These are phyloP conservation scores for Thera britannica DNA, from an alignment of 2,888 invertebrate genomes.

Conservation along the genomic window DNA sequence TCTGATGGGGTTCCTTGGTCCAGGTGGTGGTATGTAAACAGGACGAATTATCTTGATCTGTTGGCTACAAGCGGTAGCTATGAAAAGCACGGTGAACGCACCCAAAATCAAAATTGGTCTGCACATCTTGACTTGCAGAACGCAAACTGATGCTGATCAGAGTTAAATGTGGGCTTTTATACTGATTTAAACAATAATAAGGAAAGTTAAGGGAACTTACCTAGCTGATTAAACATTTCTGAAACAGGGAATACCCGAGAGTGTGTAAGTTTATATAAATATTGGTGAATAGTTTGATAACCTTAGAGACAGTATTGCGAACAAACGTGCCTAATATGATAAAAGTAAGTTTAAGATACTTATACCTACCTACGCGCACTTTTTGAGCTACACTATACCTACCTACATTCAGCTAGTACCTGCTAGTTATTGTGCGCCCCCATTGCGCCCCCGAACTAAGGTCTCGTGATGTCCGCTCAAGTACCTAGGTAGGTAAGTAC, in stretches of 20 bases:
- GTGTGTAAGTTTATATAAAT: neutral
- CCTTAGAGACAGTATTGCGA: neutral
- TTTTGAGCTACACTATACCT: too few relatives aligned
- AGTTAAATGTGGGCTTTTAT: slow-evolving; percentile 20
- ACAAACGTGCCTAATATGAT: too few relatives aligned
- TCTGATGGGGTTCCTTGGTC: slow-evolving; percentile 14
- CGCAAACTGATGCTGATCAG: slow-evolving; percentile 21
- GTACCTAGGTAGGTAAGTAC: too few relatives aligned
- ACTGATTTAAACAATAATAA: slow-evolving; percentile 15
- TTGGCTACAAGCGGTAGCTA: slow-evolving; percentile 20
- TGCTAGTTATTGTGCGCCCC: too few relatives aligned
- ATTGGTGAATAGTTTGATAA: neutral
- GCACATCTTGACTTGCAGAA: slow-evolving; percentile 24
- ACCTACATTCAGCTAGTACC: too few relatives aligned
- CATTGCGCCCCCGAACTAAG: too few relatives aligned
- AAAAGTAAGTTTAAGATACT: too few relatives aligned
- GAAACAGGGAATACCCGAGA: slow-evolving; percentile 29
- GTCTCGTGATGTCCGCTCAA: too few relatives aligned
- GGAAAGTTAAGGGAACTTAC: slow-evolving; percentile 26
- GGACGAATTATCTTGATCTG: slow-evolving; percentile 29
- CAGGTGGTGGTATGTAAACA: slow-evolving; percentile 28
- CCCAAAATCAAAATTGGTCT: slow-evolving; percentile 22
- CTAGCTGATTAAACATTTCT: slow-evolving; percentile 4
- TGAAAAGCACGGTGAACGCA: slow-evolving; percentile 25
- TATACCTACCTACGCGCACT: too few relatives aligned